Evolutionary conservation across 2,797 vertebrate species (phyloP).

Genomic region (Xenopus petersii): DNA sequence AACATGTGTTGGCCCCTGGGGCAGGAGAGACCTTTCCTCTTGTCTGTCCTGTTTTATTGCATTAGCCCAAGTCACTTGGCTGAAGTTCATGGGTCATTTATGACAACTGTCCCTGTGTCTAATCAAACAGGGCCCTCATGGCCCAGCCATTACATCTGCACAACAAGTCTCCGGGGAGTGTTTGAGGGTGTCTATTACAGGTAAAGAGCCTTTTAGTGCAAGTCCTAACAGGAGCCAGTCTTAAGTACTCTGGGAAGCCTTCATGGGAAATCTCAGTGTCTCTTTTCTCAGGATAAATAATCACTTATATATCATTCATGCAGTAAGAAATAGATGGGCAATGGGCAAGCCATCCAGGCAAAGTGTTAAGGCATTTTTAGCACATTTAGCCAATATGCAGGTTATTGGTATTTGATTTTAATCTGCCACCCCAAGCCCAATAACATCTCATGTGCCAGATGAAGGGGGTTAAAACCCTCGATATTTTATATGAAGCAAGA

Average conservation of each 20-base stretch:
- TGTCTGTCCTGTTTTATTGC: conserved; percentile 69
- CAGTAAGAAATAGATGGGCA: neutral
- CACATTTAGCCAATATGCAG: neutral
- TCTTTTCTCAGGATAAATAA: conserved; percentile 25
- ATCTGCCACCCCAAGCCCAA: neutral
- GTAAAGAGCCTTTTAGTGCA: conserved; percentile 58
- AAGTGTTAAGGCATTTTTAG: neutral
- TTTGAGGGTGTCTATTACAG: conserved; percentile 64
- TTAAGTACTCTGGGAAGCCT: conserved; percentile 10
- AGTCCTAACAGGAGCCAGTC: conserved; percentile 40
- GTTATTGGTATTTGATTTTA: neutral
- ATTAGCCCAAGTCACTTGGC: conserved; percentile 62
- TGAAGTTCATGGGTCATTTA: conserved; percentile 69
- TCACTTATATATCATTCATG: neutral
- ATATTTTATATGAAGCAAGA: too few relatives aligned
- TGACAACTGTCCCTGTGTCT: conserved; percentile 74
- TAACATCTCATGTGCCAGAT: too few relatives aligned
- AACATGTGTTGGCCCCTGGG: conserved; percentile 69
- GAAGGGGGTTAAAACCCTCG: too few relatives aligned
- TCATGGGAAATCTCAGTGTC: neutral
- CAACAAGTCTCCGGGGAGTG: conserved; percentile 68
- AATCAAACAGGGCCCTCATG: conserved; percentile 66
- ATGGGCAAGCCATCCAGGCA: neutral
- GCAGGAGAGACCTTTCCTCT: conserved; percentile 65
- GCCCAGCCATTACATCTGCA: conserved; percentile 65